Conservation (phyloP, 92 coral and sea anemone genomes). For the Blastomussa wellsi region DNA sequence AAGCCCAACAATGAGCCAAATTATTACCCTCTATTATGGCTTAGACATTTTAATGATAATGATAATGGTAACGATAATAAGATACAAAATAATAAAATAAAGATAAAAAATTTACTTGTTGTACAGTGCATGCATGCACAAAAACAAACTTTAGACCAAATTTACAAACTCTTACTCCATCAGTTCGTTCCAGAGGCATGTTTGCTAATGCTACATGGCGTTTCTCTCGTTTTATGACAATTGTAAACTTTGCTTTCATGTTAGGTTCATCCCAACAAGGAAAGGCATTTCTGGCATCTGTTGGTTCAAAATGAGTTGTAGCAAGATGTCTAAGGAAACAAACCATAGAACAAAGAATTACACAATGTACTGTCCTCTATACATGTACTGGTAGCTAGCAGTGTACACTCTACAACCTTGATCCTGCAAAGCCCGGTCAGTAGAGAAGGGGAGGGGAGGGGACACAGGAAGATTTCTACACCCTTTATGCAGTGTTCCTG, state of each 20-base stretch:
- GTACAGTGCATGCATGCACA: not conserved
- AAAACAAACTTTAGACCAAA: not conserved
- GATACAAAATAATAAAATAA: not conserved
- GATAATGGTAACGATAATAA: not conserved
- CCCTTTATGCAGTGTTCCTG: too few relatives aligned
- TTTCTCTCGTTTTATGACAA: conserved; percentile 57
- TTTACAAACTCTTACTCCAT: conserved; percentile 9
- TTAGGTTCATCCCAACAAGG: conserved; percentile 98
- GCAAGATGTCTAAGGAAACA: conserved; percentile 73
- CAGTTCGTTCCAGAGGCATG: conserved; percentile 72
- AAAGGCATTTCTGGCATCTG: conserved; percentile 95
- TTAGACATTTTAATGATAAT: too few relatives aligned
- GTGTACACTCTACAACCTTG: too few relatives aligned
- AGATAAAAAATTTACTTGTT: too few relatives aligned
- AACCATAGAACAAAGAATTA: not conserved
- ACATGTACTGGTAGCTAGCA: too few relatives aligned
- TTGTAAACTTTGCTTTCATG: conserved; percentile 82
- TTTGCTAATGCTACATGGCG: conserved; percentile 77
- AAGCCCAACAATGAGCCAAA: too few relatives aligned
- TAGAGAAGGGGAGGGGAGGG: too few relatives aligned
- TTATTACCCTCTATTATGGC: too few relatives aligned
- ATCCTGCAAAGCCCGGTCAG: too few relatives aligned
- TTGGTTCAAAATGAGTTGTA: conserved; percentile 95
- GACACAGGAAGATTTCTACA: too few relatives aligned
- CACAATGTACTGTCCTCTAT: too few relatives aligned